phyloP scores from a whole-genome alignment of 2,797 vertebrate genomes.

The Chaunax sp. region DNA sequence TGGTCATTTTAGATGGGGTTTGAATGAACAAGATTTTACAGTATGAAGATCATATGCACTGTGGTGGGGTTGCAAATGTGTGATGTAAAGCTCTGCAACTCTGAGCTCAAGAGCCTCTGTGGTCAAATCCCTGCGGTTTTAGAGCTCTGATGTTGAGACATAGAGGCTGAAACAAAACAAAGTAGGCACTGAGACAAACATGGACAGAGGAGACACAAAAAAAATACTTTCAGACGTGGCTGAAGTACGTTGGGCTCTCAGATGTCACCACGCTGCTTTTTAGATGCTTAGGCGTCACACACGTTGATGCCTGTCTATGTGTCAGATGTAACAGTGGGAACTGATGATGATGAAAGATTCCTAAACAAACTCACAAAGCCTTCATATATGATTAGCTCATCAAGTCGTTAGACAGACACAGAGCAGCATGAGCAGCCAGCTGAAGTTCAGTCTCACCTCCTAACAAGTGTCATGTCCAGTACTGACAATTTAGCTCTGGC shows the following conservation, averaged over 20 bases:
- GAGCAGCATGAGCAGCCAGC: background rate
- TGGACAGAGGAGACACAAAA: constrained; percentile 17
- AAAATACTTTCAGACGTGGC: constrained; percentile 34
- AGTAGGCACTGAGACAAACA: constrained; percentile 48
- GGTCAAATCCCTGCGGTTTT: constrained; percentile 73
- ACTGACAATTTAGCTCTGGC: background rate
- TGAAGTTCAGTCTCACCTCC: background rate
- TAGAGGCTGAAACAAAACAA: constrained; percentile 60
- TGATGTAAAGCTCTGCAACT: constrained; percentile 63
- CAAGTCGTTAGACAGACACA: background rate
- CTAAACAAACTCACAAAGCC: background rate
- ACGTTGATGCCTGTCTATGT: background rate
- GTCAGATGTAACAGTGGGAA: background rate
- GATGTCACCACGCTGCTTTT: constrained; percentile 2
- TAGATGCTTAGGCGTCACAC: constrained; percentile 19
- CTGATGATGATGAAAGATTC: background rate
- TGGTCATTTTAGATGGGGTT: constrained; percentile 35
- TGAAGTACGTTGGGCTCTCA: constrained; percentile 15
- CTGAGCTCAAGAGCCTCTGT: constrained; percentile 66
- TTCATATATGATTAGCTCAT: constrained; percentile 10
- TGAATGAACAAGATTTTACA: constrained; percentile 60
- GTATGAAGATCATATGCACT: constrained; percentile 46
- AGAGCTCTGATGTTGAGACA: constrained; percentile 59
- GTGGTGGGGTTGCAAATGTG: constrained; percentile 58
- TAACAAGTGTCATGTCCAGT: background rate